Conservation (phyloP, 2,113 vertebrate species). For the Speoplatyrhinus poulsoni region DNA sequence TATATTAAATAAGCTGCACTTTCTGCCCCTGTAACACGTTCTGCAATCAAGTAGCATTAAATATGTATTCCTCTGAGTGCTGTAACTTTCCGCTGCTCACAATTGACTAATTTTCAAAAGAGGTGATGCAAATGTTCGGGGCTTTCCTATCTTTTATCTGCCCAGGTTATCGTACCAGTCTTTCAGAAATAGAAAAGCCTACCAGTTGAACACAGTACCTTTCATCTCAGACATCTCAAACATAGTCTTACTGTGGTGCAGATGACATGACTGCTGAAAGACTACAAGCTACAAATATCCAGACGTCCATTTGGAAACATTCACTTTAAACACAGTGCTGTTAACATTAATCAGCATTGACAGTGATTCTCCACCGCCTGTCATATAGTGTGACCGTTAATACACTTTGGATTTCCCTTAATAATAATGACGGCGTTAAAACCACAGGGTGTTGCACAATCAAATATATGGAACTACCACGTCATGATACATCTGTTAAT, state of each 20-base stretch:
- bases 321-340: not conserved
- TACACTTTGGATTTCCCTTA: not conserved
- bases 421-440: not conserved
- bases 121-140: constrained; percentile 2
- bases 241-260: constrained; percentile 12
- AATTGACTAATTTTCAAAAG: not conserved
- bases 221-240: constrained; percentile 16
- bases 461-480: not conserved
- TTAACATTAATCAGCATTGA: not conserved
- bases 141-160: constrained; percentile 12
- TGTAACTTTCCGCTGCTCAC: not conserved
- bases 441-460: not conserved
- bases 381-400: not conserved
- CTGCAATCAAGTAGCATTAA: constrained; percentile 17
- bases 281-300: not conserved
- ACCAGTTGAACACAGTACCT: not conserved
- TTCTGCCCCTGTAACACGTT: constrained; percentile 19
- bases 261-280: constrained; percentile 23
- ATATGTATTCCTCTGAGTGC: constrained; percentile 12
- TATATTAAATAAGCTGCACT: constrained; percentile 34
- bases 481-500: constrained; percentile 4
- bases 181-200: constrained; percentile 3
- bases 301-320: not conserved
- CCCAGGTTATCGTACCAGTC: constrained; percentile 8
- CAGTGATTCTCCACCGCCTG: not conserved